Percentiles rank a stretch among this genome's conserved stretches.
These are phyloP conservation scores for Mionectes macconnelli DNA, from an alignment of 2,113 vertebrate species.

Conservation along the genomic window DNA sequence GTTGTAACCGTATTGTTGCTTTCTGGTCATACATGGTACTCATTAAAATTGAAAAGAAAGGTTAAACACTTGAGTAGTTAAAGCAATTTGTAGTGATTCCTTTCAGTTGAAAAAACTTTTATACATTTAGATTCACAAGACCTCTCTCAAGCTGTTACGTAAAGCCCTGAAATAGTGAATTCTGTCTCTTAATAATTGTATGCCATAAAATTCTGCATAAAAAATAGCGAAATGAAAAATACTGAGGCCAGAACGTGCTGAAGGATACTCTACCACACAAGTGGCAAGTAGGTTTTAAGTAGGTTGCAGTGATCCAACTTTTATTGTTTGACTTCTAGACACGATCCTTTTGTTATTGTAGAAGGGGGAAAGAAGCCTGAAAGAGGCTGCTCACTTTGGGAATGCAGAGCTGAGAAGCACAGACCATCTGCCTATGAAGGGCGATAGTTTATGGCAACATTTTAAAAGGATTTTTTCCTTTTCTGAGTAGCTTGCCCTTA, in stretches of 20 bases:
- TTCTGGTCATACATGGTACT: background rate
- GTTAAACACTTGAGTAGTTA: slow-evolving; percentile 1
- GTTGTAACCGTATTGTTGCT: background rate
- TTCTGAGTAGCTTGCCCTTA: background rate
- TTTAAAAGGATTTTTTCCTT: background rate
- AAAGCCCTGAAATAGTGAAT: slow-evolving; percentile 18
- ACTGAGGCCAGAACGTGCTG: slow-evolving; percentile 20
- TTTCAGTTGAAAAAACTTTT: background rate
- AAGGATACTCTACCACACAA: slow-evolving; percentile 33
- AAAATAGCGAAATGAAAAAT: background rate
- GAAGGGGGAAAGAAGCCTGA: background rate
- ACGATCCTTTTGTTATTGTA: background rate
- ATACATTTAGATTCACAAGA: background rate
- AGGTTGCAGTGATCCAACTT: slow-evolving; percentile 49
- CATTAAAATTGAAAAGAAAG: slow-evolving; percentile 1
- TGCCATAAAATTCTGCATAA: background rate
- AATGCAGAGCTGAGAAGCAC: background rate
- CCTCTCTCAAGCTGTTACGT: background rate
- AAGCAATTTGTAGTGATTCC: background rate
- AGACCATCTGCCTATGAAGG: background rate
- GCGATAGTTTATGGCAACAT: background rate
- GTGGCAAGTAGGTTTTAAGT: slow-evolving; percentile 55
- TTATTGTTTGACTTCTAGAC: background rate
- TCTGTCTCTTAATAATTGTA: slow-evolving; percentile 11
- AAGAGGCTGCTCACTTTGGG: background rate